These are phyloP conservation scores for Eupeodes luniger DNA, from an alignment of 2,888 invertebrate genomes.

Conservation along the genomic window DNA sequence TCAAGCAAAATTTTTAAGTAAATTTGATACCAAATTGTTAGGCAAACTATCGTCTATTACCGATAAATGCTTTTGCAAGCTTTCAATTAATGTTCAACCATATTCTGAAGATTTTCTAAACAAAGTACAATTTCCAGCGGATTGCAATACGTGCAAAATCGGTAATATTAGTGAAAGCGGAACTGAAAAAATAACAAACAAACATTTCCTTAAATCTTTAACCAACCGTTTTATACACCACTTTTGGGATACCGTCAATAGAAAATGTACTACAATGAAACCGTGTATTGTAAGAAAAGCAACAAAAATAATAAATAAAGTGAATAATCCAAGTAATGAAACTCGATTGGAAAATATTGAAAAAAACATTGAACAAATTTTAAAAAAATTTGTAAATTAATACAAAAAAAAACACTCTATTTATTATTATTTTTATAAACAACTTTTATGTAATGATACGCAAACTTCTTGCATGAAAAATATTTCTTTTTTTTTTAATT, in stretches of 20 bases:
- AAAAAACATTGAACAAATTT: not conserved
- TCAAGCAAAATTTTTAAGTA: constrained; percentile 84
- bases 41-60: no score
- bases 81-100: not conserved
- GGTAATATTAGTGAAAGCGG: no score
- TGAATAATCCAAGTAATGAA: not conserved
- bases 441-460: no score
- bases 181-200: no score
- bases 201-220: not conserved
- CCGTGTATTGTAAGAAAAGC: not conserved
- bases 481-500: no score
- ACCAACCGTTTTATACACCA: not conserved
- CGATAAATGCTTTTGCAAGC: not conserved
- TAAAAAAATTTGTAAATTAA: not conserved
- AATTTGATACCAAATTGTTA: no score
- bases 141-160: not conserved
- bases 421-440: not conserved
- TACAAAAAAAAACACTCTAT: not conserved
- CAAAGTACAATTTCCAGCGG: not conserved
- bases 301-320: not conserved
- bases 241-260: not conserved
- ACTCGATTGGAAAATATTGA: not conserved
- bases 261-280: not conserved
- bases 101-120: not conserved
- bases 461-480: no score